A percentile compares a stretch with the other conserved stretches of the same genome.
These are phyloP conservation scores for Hydrolagus colliei DNA, from an alignment of 2,797 vertebrate genomes.

Conservation along the genomic window DNA sequence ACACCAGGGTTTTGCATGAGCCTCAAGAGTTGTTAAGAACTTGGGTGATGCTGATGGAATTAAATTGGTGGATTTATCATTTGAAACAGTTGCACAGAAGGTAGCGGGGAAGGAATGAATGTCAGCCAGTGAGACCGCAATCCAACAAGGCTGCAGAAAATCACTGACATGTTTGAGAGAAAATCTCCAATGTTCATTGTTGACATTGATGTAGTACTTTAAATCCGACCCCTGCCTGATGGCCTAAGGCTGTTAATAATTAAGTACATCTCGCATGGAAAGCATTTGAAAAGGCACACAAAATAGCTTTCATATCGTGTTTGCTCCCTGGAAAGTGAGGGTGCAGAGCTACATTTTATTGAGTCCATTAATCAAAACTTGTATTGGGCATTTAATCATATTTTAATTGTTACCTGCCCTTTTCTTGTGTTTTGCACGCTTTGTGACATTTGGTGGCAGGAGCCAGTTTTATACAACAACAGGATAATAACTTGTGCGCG, in stretches of 20 bases:
- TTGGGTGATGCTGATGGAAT: too few species aligned
- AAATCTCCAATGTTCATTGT: neutral
- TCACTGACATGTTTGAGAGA: neutral
- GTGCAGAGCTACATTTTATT: neutral
- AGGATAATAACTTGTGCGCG: too few species aligned
- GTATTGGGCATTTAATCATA: conserved; percentile 7
- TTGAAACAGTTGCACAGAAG: too few species aligned
- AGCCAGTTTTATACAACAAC: neutral
- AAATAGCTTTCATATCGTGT: neutral
- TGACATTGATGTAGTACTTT: conserved; percentile 22
- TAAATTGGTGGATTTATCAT: too few species aligned
- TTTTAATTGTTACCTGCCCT: neutral
- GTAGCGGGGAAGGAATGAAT: neutral
- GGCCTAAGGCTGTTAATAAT: conserved; percentile 23
- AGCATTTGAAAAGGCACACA: neutral
- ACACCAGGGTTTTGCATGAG: too few species aligned
- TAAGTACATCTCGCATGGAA: neutral
- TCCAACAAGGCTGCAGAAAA: neutral
- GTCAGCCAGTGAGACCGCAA: neutral
- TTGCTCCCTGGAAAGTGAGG: neutral
- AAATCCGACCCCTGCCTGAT: neutral
- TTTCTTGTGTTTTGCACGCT: neutral
- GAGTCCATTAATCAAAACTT: conserved; percentile 7
- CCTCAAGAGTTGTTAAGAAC: too few species aligned
- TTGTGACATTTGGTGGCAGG: neutral